Conservation (phyloP, 2,888 invertebrate species). For the Eupithecia subfuscata region DNA sequence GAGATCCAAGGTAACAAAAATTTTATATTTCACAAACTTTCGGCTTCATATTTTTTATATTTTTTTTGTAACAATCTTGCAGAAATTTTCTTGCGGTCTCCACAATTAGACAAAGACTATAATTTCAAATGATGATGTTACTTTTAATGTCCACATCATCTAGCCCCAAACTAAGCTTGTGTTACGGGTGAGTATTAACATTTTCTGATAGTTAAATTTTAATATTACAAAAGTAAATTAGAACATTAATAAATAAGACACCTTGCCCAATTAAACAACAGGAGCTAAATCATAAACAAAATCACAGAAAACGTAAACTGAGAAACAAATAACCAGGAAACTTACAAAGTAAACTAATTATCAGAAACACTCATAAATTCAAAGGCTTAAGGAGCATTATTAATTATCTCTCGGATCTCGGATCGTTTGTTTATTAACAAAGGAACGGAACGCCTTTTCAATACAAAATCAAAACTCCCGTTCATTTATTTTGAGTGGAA, state of each 20-base stretch:
- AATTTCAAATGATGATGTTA: too few relatives aligned
- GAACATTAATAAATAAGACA: background rate
- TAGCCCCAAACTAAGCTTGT: too few relatives aligned
- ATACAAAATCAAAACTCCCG: constrained; percentile 62
- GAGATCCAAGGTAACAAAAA: too few relatives aligned
- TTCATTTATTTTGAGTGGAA: constrained; percentile 29
- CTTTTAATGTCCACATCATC: too few relatives aligned
- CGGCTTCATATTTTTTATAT: too few relatives aligned
- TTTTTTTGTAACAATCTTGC: too few relatives aligned
- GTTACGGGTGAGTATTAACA: too few relatives aligned
- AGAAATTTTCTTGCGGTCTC: too few relatives aligned
- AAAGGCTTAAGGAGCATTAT: constrained; percentile 25
- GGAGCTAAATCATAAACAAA: constrained; percentile 7
- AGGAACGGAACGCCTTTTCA: constrained; percentile 57
- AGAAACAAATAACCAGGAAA: constrained; percentile 13
- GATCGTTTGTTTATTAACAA: constrained; percentile 43
- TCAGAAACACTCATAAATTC: constrained; percentile 14
- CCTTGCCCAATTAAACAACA: background rate
- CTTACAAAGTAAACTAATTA: constrained; percentile 24
- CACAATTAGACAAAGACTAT: too few relatives aligned
- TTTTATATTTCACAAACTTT: too few relatives aligned
- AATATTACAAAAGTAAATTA: background rate
- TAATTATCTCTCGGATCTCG: constrained; percentile 28
- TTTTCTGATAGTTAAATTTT: too few relatives aligned
- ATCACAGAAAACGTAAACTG: background rate